These are phyloP conservation scores for Morpho deidamia DNA, from an alignment of 2,888 invertebrate species.

Conservation along the genomic window DNA sequence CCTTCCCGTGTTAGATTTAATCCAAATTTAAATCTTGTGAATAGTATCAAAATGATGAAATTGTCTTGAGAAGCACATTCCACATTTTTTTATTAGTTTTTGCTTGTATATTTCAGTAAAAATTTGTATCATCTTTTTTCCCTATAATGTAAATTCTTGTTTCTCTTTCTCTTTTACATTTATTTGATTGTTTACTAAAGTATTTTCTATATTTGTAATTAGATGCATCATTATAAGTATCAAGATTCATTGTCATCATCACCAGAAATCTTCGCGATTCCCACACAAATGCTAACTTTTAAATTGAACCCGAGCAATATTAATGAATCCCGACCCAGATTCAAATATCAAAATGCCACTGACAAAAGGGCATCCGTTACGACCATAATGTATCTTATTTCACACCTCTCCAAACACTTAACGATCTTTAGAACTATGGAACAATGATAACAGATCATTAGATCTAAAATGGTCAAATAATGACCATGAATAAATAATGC, in stretches of 20 bases:
- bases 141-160: too few species aligned
- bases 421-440: slow-evolving; percentile 55
- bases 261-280: not conserved
- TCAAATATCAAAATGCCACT: slow-evolving; percentile 33
- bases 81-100: too few species aligned
- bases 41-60: too few species aligned
- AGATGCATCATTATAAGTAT: not conserved
- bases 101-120: too few species aligned
- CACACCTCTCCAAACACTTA: slow-evolving; percentile 63
- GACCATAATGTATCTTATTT: slow-evolving; percentile 65
- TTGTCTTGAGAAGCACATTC: too few species aligned
- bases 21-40: too few species aligned
- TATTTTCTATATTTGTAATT: too few species aligned
- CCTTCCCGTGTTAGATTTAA: too few species aligned
- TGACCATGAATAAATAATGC: slow-evolving; percentile 76
- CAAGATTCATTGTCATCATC: not conserved
- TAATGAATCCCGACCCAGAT: slow-evolving; percentile 23
- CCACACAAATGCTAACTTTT: slow-evolving; percentile 3
- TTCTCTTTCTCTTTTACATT: too few species aligned
- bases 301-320: slow-evolving; percentile 7
- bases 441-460: slow-evolving; percentile 73
- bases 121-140: too few species aligned
- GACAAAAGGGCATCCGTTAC: slow-evolving; percentile 54
- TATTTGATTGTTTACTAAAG: too few species aligned
- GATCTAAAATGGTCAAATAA: slow-evolving; percentile 75